Conservation (phyloP, 2,888 invertebrate species). For the Morpho achilles region DNA sequence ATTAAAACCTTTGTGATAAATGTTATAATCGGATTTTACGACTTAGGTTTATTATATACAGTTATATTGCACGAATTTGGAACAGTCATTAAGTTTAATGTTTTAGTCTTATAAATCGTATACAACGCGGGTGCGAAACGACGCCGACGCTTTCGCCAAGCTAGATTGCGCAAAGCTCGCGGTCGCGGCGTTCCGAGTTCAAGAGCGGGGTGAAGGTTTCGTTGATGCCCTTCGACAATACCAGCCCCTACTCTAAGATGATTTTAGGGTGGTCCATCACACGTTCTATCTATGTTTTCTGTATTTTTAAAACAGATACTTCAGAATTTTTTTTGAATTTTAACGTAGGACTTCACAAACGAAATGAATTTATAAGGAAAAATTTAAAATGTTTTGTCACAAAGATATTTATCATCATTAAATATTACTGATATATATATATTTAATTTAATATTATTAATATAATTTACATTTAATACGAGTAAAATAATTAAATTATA, state of each 20-base stretch:
- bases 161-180: conserved; percentile 58
- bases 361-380: too few relatives aligned
- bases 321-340: not conserved
- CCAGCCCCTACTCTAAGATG: conserved; percentile 27
- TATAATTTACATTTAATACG: too few relatives aligned
- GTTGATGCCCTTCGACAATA: conserved; percentile 34
- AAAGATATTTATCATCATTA: too few relatives aligned
- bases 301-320: conserved; percentile 12
- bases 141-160: conserved; percentile 48
- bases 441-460: too few relatives aligned
- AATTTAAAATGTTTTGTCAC: too few relatives aligned
- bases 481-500: too few relatives aligned
- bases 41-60: not conserved
- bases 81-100: conserved; percentile 2
- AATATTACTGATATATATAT: too few relatives aligned
- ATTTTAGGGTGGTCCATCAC: conserved; percentile 26
- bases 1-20: too few relatives aligned
- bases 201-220: conserved; percentile 76
- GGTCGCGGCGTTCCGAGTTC: conserved; percentile 49
- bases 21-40: too few relatives aligned
- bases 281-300: conserved; percentile 22
- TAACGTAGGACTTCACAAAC: too few relatives aligned
- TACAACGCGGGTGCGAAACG: conserved; percentile 42
- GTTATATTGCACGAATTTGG: not conserved
- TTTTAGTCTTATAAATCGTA: conserved; percentile 17